phyloP scores from a whole-genome alignment of 2,797 vertebrate genomes.

The Perodicticus potto region DNA sequence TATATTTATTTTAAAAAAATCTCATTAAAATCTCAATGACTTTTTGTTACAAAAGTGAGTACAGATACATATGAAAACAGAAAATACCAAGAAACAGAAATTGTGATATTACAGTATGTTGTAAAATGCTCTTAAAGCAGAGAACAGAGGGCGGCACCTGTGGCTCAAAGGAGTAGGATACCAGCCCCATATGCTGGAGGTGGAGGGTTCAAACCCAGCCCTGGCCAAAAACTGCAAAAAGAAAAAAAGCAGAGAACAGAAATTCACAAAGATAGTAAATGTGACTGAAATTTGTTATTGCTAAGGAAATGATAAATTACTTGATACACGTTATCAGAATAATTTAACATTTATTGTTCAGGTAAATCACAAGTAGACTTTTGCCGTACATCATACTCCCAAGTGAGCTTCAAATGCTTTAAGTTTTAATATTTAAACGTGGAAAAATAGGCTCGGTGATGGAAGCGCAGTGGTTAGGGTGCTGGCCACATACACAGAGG shows the following conservation, averaged over 20 bases:
- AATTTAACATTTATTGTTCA: neutral
- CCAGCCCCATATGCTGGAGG: no score
- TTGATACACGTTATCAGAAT: neutral
- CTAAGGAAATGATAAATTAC: neutral
- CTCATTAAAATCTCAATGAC: neutral
- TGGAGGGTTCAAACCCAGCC: no score
- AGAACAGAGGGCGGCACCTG: no score
- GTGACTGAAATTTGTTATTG: fast-evolving
- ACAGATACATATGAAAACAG: no score
- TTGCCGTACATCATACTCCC: fast-evolving
- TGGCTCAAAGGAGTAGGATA: no score
- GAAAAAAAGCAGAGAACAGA: neutral
- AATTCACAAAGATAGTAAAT: fast-evolving
- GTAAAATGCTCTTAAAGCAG: neutral
- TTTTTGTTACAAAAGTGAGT: neutral
- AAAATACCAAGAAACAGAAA: neutral
- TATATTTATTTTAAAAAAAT: neutral
- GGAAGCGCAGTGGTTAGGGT: no score
- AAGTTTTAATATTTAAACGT: neutral
- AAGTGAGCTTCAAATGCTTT: neutral
- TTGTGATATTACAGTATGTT: neutral
- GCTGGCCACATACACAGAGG: no score
- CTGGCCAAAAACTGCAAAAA: no score
- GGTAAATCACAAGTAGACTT: neutral
- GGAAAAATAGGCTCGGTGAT: no score